A percentile compares a stretch with the other conserved stretches of the same genome.
Conservation (phyloP, 2,888 invertebrate species). For the Nebria salina region DNA sequence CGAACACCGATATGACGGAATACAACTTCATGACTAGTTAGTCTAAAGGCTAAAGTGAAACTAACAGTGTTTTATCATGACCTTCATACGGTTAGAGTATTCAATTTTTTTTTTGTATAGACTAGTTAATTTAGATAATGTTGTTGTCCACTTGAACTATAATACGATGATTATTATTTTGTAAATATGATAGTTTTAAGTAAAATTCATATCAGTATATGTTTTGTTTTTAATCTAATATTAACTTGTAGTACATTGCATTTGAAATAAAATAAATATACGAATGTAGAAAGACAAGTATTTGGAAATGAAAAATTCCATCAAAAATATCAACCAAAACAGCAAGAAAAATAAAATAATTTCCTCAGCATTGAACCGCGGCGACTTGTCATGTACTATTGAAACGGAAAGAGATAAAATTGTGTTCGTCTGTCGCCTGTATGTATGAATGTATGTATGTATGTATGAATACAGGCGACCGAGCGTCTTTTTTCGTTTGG, state of each 20-base stretch:
- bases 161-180: not conserved
- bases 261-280: no score
- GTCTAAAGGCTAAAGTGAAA: not conserved
- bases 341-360: not conserved
- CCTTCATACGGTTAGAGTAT: not conserved
- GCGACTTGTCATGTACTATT: not conserved
- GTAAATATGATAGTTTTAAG: no score
- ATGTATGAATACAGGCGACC: not conserved
- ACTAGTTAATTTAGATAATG: not conserved
- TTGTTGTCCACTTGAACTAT: not conserved
- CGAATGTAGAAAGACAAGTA: no score
- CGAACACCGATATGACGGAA: not conserved
- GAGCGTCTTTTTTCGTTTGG: constrained; percentile 8
- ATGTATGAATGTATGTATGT: not conserved
- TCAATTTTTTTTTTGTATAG: not conserved
- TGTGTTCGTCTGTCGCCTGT: constrained; percentile 11
- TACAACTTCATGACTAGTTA: not conserved
- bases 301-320: no score
- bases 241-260: no score
- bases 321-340: not conserved
- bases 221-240: no score
- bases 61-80: not conserved
- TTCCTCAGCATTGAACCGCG: not conserved
- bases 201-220: no score
- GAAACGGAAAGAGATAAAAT: constrained; percentile 11